Conservation (phyloP, 2,797 vertebrate species). For the Manis crassicaudata region DNA sequence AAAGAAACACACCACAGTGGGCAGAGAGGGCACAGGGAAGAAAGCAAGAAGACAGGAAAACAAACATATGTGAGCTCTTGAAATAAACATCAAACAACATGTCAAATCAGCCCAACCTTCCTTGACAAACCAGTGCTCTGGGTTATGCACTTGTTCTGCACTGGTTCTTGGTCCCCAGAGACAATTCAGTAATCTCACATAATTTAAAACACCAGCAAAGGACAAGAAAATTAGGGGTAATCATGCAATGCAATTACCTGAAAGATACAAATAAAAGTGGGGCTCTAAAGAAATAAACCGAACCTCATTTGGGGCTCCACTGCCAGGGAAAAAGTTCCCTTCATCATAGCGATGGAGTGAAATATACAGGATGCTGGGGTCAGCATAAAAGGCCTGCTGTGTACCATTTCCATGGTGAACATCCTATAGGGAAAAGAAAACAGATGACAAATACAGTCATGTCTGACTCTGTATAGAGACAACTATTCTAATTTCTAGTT, state of each 20-base stretch:
- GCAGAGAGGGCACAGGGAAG: slow-evolving; percentile 45
- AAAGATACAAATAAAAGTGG: slow-evolving; percentile 88
- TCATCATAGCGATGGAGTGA: slow-evolving; percentile 95
- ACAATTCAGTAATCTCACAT: slow-evolving; percentile 91
- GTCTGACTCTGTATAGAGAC: slow-evolving; percentile 88
- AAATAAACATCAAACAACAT: slow-evolving; percentile 89
- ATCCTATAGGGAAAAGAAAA: slow-evolving; percentile 95
- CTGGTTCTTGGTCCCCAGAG: slow-evolving; percentile 85
- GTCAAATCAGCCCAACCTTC: slow-evolving; percentile 84
- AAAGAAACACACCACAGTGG: slow-evolving; percentile 75
- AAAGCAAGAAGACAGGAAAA: slow-evolving; percentile 75
- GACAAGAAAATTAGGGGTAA: slow-evolving; percentile 92
- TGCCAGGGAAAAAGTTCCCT: slow-evolving; percentile 94
- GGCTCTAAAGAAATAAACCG: slow-evolving; percentile 96
- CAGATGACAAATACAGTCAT: slow-evolving; percentile 94
- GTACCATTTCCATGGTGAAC: slow-evolving; percentile 96
- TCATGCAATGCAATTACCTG: slow-evolving; percentile 91
- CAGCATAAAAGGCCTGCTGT: slow-evolving; percentile 93
- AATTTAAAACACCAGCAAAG: slow-evolving; percentile 91
- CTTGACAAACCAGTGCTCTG: slow-evolving; percentile 87
- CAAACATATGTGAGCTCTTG: slow-evolving; percentile 84
- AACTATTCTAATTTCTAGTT: slow-evolving; percentile 85
- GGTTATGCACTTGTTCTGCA: slow-evolving; percentile 87
- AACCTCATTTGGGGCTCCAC: slow-evolving; percentile 96
- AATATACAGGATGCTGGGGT: slow-evolving; percentile 96